Evolutionary conservation across 64 coral and sea anemone species (phyloP).

Genomic region (Anthopleura sola): DNA sequence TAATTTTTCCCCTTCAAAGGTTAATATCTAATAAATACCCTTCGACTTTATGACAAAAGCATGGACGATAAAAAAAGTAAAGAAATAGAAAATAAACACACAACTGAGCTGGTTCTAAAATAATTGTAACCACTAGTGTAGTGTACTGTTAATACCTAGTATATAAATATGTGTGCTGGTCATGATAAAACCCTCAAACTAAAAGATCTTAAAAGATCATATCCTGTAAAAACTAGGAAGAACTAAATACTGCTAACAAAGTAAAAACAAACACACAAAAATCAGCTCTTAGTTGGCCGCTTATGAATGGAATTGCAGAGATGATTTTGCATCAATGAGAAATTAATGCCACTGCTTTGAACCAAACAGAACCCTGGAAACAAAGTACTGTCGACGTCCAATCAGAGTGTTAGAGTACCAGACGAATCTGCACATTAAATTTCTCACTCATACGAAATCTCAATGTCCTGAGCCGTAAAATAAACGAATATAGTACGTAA

Average conservation of each 20-base stretch:
- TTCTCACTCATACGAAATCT: neutral
- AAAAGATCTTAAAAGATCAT: neutral
- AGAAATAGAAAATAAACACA: neutral
- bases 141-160: constrained; percentile 22
- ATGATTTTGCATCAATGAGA: neutral
- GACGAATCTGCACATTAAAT: neutral
- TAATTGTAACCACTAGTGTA: constrained; percentile 10
- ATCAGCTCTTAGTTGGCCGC: neutral
- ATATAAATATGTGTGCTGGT: constrained; percentile 14
- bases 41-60: neutral
- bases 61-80: neutral
- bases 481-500: neutral
- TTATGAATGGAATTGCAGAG: neutral
- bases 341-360: neutral
- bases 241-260: neutral
- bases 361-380: neutral
- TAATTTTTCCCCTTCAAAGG: neutral
- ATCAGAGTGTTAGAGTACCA: neutral
- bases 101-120: no score
- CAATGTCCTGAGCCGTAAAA: neutral
- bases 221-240: neutral
- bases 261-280: neutral
- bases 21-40: neutral
- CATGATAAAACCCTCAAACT: constrained; percentile 1
- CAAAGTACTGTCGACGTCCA: neutral